Conservation (phyloP, 2,113 vertebrate genomes). For the Scytalopus superciliaris region DNA sequence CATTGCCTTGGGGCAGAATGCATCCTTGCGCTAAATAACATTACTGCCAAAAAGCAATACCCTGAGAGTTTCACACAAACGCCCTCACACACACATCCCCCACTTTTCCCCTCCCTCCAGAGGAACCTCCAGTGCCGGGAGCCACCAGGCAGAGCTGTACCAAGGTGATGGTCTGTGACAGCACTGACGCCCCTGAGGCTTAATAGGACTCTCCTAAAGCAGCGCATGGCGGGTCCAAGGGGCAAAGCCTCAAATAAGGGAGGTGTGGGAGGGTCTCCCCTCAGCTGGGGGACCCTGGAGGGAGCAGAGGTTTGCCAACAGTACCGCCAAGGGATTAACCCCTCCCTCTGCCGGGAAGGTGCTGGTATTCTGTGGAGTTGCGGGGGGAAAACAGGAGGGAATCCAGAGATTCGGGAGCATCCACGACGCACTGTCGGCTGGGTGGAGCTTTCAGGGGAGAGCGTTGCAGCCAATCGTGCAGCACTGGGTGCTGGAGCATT, state of each 20-base stretch:
- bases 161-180: not conserved
- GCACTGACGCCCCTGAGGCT: not conserved
- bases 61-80: not conserved
- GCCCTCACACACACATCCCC: too few species aligned
- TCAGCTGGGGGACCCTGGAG: not conserved
- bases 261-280: not conserved
- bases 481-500: slow-evolving; percentile 16
- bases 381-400: slow-evolving; percentile 3
- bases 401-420: slow-evolving; percentile 21
- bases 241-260: not conserved
- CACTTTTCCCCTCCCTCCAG: not conserved
- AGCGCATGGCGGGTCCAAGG: not conserved
- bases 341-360: not conserved
- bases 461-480: slow-evolving; percentile 32
- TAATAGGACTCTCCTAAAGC: not conserved
- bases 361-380: not conserved
- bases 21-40: not conserved
- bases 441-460: slow-evolving; percentile 54
- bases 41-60: not conserved
- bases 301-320: not conserved
- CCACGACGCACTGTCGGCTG: slow-evolving; percentile 8
- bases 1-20: not conserved
- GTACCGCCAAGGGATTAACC: not conserved
- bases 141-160: not conserved
- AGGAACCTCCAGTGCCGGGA: not conserved